Evolutionary conservation across 2,888 invertebrate genomes (phyloP).

Genomic region (Carabus problematicus): DNA sequence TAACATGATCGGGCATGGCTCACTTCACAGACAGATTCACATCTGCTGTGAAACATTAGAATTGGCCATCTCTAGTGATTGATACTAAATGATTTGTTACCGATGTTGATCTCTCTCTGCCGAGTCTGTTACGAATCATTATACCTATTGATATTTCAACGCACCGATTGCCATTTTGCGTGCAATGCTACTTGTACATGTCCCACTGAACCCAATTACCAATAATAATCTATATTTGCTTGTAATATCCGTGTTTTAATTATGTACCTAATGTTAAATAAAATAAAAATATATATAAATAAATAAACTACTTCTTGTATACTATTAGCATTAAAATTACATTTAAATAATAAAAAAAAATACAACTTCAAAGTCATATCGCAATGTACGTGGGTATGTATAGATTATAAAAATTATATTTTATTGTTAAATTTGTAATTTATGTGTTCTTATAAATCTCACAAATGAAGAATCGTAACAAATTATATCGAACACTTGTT

Average conservation of each 20-base stretch:
- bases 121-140: no score
- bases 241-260: slow-evolving; percentile 42
- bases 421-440: slow-evolving; percentile 45
- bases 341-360: neutral
- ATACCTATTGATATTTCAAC: slow-evolving; percentile 26
- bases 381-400: slow-evolving; percentile 42
- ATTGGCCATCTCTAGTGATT: no score
- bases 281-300: slow-evolving; percentile 30
- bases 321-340: slow-evolving; percentile 31
- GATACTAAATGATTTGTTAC: no score
- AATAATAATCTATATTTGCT: slow-evolving; percentile 30
- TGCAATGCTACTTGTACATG: slow-evolving; percentile 33
- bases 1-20: no score
- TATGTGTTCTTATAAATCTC: slow-evolving; percentile 45
- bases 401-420: slow-evolving; percentile 44
- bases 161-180: slow-evolving; percentile 33
- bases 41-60: no score
- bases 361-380: slow-evolving; percentile 41
- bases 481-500: slow-evolving; percentile 30
- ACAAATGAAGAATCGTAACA: slow-evolving; percentile 34
- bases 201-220: slow-evolving; percentile 24
- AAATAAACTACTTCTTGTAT: slow-evolving; percentile 33
- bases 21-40: no score
- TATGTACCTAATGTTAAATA: slow-evolving; percentile 42
- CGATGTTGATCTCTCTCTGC: no score